Conservation (phyloP, 2,113 vertebrate genomes). For the Cyanocitta stelleri region DNA sequence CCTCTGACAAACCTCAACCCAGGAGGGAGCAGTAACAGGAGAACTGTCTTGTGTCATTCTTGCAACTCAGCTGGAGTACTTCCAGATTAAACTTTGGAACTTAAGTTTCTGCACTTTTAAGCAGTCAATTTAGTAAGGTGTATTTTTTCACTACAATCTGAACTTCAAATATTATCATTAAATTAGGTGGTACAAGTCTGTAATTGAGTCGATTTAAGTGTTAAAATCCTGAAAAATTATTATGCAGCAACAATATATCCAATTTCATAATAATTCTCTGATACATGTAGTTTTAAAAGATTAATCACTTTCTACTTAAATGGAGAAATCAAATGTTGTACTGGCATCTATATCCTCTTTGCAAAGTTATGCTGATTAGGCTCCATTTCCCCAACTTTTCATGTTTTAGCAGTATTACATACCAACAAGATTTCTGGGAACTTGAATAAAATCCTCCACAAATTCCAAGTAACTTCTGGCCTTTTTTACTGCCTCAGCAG, state of each 20-base stretch:
- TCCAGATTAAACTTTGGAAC: not conserved
- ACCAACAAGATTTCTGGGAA: constrained; percentile 84
- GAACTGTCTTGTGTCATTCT: fast-evolving
- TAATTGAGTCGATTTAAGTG: not conserved
- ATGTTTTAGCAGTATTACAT: constrained; percentile 66
- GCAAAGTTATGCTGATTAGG: not conserved
- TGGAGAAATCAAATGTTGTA: not conserved
- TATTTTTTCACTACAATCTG: not conserved
- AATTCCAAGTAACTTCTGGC: constrained; percentile 84
- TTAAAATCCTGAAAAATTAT: not conserved
- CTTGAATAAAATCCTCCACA: constrained; percentile 83
- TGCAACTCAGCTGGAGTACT: not conserved
- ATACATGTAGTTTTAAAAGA: not conserved
- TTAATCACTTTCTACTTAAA: not conserved
- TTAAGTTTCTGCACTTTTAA: not conserved
- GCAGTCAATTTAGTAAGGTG: not conserved
- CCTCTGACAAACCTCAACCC: not conserved
- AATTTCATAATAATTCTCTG: not conserved
- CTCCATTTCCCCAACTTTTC: not conserved
- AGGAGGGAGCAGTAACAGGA: not conserved
- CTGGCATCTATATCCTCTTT: not conserved
- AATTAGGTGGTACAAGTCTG: not conserved
- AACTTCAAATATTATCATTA: not conserved
- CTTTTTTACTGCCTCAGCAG: constrained; percentile 82
- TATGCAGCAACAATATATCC: not conserved